Conservation (phyloP, 2,797 vertebrate species). For the Champsocephalus gunnari region DNA sequence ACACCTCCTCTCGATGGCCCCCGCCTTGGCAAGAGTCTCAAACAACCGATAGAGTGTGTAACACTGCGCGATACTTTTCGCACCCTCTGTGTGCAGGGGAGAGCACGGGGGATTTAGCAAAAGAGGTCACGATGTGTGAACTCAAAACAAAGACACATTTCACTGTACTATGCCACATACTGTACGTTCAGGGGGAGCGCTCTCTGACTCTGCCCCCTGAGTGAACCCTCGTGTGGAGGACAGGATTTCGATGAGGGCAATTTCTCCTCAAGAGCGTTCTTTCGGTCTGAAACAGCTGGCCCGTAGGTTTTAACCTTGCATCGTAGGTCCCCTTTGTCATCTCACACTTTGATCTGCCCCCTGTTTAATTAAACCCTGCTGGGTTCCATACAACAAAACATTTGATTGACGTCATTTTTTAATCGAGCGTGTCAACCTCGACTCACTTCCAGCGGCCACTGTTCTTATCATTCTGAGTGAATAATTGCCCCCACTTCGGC, state of each 20-base stretch:
- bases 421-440: conserved; percentile 51
- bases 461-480: conserved; percentile 53
- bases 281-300: conserved; percentile 41
- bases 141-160: conserved; percentile 73
- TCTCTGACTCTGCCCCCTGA: conserved; percentile 49
- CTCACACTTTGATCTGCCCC: conserved; percentile 67
- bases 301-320: conserved; percentile 56
- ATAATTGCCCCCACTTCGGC: conserved; percentile 65
- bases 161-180: conserved; percentile 49
- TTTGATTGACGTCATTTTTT: conserved; percentile 71
- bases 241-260: conserved; percentile 51
- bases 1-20: conserved; percentile 38
- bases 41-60: conserved; percentile 57
- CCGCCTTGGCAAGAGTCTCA: conserved; percentile 52
- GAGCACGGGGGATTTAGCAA: conserved; percentile 53
- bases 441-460: conserved; percentile 17
- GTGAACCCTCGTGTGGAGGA: conserved; percentile 65
- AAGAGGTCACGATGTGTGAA: conserved; percentile 76
- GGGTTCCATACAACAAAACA: conserved; percentile 57
- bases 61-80: conserved; percentile 67
- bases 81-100: conserved; percentile 54
- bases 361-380: conserved; percentile 62
- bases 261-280: conserved; percentile 53
- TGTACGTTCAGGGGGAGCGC: conserved; percentile 20
- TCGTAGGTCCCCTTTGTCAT: conserved; percentile 55